Base-by-base conservation (phyloP, 2,888 invertebrate species). In the Epinotia brunnichana region DNA sequence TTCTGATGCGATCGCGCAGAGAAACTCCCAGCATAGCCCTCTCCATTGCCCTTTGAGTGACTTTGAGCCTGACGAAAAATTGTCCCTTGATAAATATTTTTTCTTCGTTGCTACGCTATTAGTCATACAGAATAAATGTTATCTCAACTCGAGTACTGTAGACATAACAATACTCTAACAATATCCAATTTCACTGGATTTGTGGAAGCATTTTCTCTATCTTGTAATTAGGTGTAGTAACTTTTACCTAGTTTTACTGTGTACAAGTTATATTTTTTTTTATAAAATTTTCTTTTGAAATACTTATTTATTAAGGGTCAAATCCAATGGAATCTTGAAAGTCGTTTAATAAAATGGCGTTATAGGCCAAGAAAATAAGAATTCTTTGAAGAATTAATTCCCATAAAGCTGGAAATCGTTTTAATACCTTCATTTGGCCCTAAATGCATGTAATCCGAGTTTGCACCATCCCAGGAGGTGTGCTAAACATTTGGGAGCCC, bases 91-190 rank as follows among this genome's bases (percentile, higher is more conserved):
- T 15, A 44, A 44, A 41, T 41, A 3, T 4, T 44, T 44, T 44
- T n/a, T 13, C 5, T 44, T 13, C 15, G 21, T 24, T 54, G 13
- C 54, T 54, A 24, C 11, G 13, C 24, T 13, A 13, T 54, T 54
- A 54, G 21, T 21, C 24, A 54, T 54, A 24, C 21, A 54, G 4
- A 21, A 21, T 54, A 54, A 54, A 54, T 21, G 21, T 54, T 54
- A 54, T 54, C 54, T 54, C 54, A 54, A 13, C 13, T 13, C 21
- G 13, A 54, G 19, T 54, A 21, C 21, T 21, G 54, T 54, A 54
- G 54, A 54, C 54, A 54, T 54, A 54, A 54, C 21, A 21, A 54
- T 21, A 19, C 21, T 54, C 4, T 54, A 54, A 54, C 54, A 21
- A 24, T 21, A 44, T 15, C 4, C 15, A 4, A 44, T 44, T 44